These are phyloP conservation scores for Vireo griseus DNA, from an alignment of 2,797 vertebrate genomes.

Conservation along the genomic window DNA sequence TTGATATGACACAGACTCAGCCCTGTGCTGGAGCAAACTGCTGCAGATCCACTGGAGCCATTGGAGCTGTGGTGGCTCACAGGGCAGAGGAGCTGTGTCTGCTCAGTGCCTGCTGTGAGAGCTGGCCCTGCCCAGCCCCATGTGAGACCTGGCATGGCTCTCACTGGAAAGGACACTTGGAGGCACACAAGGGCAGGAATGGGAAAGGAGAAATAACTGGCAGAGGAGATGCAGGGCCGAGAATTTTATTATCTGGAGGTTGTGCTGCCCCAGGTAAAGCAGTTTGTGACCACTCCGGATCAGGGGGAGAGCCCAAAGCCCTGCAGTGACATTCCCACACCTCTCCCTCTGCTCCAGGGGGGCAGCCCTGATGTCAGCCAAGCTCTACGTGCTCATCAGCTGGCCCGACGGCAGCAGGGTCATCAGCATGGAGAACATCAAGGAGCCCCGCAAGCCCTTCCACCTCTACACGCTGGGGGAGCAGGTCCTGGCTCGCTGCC, in stretches of 20 bases:
- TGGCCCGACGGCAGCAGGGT: slow-evolving; percentile 60
- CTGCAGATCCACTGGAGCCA: neutral
- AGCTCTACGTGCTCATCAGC: slow-evolving; percentile 51
- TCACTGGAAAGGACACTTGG: neutral
- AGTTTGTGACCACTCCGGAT: neutral
- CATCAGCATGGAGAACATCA: slow-evolving; percentile 62
- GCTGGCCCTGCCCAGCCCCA: neutral
- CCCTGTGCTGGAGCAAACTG: neutral
- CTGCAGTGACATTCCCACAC: accelerated
- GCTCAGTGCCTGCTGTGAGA: neutral
- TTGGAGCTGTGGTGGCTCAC: neutral
- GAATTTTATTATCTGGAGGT: neutral
- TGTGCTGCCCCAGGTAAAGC: neutral
- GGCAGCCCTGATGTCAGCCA: slow-evolving; percentile 1
- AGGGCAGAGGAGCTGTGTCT: neutral
- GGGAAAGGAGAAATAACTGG: neutral
- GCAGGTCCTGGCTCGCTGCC: slow-evolving; percentile 59
- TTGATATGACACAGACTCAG: neutral
- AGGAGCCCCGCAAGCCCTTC: slow-evolving; percentile 62
- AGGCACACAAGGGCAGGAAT: neutral
- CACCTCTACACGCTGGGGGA: slow-evolving; percentile 35
- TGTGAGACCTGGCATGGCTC: neutral
- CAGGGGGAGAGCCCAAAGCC: neutral
- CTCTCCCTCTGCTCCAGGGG: neutral
- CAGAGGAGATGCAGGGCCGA: neutral